These are phyloP conservation scores for Pemphredon lugubris DNA, from an alignment of 2,888 invertebrate species.

Conservation along the genomic window DNA sequence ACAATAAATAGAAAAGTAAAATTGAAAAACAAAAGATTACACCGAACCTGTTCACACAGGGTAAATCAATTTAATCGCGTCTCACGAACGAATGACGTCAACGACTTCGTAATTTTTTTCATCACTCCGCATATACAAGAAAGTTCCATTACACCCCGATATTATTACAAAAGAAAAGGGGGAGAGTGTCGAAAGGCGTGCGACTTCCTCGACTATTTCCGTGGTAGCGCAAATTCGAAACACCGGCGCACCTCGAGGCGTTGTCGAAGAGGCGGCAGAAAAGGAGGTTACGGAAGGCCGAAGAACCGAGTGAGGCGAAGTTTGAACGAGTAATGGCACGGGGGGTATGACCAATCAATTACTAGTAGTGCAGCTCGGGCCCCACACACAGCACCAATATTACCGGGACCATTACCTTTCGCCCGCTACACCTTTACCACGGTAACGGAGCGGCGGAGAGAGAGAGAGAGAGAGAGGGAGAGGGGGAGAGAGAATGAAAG, in stretches of 20 bases:
- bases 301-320: slow-evolving; percentile 67
- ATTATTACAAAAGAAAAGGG: no score
- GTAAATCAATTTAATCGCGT: no score
- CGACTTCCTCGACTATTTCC: slow-evolving; percentile 1
- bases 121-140: no score
- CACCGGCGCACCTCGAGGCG: slow-evolving; percentile 35
- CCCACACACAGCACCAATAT: slow-evolving; percentile 78
- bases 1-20: no score
- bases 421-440: slow-evolving; percentile 72
- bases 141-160: no score
- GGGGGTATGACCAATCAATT: slow-evolving; percentile 81
- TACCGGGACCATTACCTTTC: slow-evolving; percentile 79
- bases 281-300: slow-evolving; percentile 71
- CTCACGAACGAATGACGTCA: no score
- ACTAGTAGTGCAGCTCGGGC: slow-evolving; percentile 80
- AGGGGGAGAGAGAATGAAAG: no score
- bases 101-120: no score
- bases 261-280: slow-evolving; percentile 45
- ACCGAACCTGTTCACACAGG: no score
- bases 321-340: slow-evolving; percentile 78
- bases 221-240: slow-evolving; percentile 28
- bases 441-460: slow-evolving; percentile 27
- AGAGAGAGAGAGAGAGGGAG: no score
- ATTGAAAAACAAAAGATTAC: no score
- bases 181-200: neutral